phyloP scores from a whole-genome alignment of 2,113 vertebrate genomes.

The Apteryx owenii region DNA sequence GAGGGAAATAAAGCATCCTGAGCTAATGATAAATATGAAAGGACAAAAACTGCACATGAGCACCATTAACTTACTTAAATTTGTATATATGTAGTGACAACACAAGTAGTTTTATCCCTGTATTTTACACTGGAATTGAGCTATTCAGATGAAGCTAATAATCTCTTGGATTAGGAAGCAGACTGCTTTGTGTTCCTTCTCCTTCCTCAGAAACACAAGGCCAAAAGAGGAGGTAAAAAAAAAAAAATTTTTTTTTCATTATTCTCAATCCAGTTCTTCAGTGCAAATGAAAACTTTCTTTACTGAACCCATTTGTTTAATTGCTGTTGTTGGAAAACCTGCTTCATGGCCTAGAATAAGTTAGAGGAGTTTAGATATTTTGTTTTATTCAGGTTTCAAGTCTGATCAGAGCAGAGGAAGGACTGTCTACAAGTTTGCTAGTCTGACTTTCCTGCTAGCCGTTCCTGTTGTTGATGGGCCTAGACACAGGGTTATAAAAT shows the following conservation, averaged over 20 bases:
- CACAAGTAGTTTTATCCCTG: background rate
- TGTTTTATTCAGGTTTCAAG: background rate
- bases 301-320: constrained; percentile 21
- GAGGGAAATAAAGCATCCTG: background rate
- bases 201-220: background rate
- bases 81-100: background rate
- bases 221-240: background rate
- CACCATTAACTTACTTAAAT: background rate
- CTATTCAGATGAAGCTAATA: background rate
- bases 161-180: background rate
- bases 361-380: background rate
- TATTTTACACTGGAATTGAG: background rate
- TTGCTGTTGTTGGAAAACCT: background rate
- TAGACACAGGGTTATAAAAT: background rate
- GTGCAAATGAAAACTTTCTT: background rate
- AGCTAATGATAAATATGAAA: background rate
- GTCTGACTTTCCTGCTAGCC: background rate
- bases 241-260: background rate
- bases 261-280: constrained; percentile 30
- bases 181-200: background rate
- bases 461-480: too few species aligned
- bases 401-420: background rate
- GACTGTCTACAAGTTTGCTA: background rate
- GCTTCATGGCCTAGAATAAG: background rate
- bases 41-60: background rate